Percentiles rank a stretch among this genome's conserved stretches.
Conservation (phyloP, 2,888 invertebrate genomes). For the Drosophila formosana region DNA sequence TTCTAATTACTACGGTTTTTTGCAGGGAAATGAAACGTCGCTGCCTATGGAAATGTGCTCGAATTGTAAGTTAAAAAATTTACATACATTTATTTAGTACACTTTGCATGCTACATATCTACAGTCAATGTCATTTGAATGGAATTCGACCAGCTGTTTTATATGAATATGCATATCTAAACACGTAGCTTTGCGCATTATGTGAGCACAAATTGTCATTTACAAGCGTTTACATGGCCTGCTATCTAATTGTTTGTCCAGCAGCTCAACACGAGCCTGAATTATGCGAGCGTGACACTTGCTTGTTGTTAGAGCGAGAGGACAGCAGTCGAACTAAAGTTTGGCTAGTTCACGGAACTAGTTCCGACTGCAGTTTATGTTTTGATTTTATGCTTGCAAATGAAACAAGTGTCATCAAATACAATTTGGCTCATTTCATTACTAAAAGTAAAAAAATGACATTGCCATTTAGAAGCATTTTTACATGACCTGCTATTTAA, state of each 20-base stretch:
- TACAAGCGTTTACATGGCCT: constrained; percentile 5
- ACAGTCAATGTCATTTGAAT: constrained; percentile 51
- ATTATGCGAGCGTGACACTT: constrained; percentile 40
- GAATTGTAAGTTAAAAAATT: constrained; percentile 56
- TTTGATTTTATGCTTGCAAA: neutral
- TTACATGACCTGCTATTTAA: constrained; percentile 15
- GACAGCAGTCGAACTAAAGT: neutral
- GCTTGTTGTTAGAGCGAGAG: constrained; percentile 28
- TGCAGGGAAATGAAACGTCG: constrained; percentile 70
- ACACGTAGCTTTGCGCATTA: constrained; percentile 18
- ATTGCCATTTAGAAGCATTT: constrained; percentile 5
- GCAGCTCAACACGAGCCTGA: constrained; percentile 1
- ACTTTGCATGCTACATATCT: constrained; percentile 4
- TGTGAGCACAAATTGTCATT: constrained; percentile 1
- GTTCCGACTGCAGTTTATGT: neutral
- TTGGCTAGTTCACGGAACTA: constrained; percentile 6
- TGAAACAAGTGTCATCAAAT: constrained; percentile 25
- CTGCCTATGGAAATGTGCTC: constrained; percentile 75
- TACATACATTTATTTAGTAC: constrained; percentile 9
- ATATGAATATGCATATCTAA: constrained; percentile 39
- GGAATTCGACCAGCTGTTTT: constrained; percentile 49
- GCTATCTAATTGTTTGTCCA: constrained; percentile 37
- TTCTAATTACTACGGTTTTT: constrained; percentile 2
- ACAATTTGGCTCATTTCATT: constrained; percentile 29
- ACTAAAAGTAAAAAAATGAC: constrained; percentile 48